Percentiles rank a stretch among this genome's conserved stretches.
Evolutionary conservation across 2,888 invertebrate species (phyloP).

Genomic region (Thalpophila matura): DNA sequence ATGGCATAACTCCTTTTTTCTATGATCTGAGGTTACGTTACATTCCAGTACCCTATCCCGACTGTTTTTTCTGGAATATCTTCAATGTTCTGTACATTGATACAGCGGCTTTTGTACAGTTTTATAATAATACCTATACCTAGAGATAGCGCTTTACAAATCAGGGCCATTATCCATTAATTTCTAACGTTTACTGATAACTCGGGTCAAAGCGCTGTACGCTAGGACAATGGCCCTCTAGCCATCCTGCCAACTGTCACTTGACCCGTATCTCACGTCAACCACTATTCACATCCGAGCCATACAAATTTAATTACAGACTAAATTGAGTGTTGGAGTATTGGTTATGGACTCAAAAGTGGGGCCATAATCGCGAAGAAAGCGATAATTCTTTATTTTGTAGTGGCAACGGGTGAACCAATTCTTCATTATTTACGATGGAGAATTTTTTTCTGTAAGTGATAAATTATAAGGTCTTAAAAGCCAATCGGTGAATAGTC

Average conservation of each 20-base stretch:
- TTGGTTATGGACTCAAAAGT: constrained; percentile 21
- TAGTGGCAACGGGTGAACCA: background rate
- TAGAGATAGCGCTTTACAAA: background rate
- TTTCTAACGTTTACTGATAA: constrained; percentile 28
- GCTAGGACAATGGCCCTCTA: constrained; percentile 48
- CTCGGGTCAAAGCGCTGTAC: constrained; percentile 48
- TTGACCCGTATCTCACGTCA: constrained; percentile 59
- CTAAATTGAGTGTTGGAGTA: constrained; percentile 21
- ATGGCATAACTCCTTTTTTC: no score
- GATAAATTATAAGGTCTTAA: no score
- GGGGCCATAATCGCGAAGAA: background rate
- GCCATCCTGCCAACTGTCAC: constrained; percentile 57
- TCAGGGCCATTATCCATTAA: constrained; percentile 10
- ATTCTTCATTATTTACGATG: background rate
- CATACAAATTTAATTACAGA: constrained; percentile 52
- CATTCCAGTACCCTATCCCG: no score
- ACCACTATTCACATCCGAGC: constrained; percentile 29
- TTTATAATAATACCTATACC: no score
- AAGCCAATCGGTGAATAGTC: no score
- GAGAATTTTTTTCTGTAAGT: background rate
- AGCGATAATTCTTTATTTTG: background rate
- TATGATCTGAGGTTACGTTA: no score
- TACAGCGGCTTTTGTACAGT: no score
- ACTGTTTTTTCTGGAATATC: no score
- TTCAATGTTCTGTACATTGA: no score